A percentile compares a stretch with the other conserved stretches of the same genome.
Conservation (phyloP, 2,888 invertebrate genomes). For the Patella pellucida region DNA sequence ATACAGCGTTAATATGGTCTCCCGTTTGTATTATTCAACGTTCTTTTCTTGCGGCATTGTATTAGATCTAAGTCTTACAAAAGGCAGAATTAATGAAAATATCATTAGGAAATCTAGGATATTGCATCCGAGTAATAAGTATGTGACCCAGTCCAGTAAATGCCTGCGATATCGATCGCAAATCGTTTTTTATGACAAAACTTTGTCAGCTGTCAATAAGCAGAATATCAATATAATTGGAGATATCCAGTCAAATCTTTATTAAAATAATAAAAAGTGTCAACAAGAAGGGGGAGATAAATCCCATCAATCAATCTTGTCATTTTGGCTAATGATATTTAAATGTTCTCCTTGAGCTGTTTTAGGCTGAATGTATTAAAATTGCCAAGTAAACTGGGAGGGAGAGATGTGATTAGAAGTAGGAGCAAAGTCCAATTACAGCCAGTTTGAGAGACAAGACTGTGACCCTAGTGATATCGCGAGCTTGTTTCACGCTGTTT, state of each 20-base stretch:
- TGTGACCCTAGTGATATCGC: background rate
- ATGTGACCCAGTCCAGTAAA: no score
- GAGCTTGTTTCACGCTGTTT: background rate
- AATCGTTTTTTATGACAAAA: slow-evolving; percentile 4
- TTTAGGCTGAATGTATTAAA: background rate
- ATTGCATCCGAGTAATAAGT: no score
- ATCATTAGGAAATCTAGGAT: slow-evolving; percentile 15
- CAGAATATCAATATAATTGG: slow-evolving; percentile 6
- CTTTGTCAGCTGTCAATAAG: slow-evolving; percentile 9
- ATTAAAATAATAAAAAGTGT: background rate
- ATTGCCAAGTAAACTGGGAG: background rate
- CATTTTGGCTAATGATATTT: slow-evolving; percentile 6
- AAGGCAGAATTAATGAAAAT: slow-evolving; percentile 2
- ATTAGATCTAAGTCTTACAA: slow-evolving; percentile 8
- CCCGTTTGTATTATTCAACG: no score
- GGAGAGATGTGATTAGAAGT: background rate
- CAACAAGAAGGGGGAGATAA: slow-evolving; percentile 2
- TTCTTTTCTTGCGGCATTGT: background rate
- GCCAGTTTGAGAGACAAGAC: slow-evolving; percentile 17
- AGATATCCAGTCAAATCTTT: slow-evolving; percentile 11
- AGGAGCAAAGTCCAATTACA: slow-evolving; percentile 8
- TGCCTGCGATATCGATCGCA: background rate
- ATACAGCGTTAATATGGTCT: no score
- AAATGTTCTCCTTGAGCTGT: slow-evolving; percentile 4
- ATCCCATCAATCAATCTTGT: slow-evolving; percentile 10